A percentile compares a stretch with the other conserved stretches of the same genome.
Evolutionary conservation across 2,797 vertebrate genomes (phyloP).

Genomic region (Pseudomugil gertrudae): DNA sequence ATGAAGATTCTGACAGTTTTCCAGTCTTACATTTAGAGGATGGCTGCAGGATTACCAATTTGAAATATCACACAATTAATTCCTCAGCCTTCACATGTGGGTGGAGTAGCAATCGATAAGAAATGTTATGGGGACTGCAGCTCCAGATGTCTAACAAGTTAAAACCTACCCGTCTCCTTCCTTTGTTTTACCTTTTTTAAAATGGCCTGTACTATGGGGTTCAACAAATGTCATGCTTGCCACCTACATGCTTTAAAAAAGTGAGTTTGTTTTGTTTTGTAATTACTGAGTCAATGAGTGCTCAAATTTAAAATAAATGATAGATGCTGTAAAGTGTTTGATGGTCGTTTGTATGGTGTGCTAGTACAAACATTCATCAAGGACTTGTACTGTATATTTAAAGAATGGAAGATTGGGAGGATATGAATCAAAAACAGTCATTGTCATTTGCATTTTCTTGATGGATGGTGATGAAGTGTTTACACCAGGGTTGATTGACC

Average conservation of each 20-base stretch:
- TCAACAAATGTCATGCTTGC: neutral
- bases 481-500: conserved; percentile 78
- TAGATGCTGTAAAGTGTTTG: neutral
- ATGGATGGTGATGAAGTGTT: conserved; percentile 70
- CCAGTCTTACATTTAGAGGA: no score
- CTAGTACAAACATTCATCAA: conserved; percentile 10
- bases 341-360: neutral
- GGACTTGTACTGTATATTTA: conserved; percentile 15
- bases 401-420: conserved; percentile 13
- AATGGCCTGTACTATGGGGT: neutral
- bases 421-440: conserved; percentile 58
- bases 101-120: no score
- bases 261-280: neutral
- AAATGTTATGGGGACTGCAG: no score
- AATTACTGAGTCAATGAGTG: neutral
- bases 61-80: no score
- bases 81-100: no score
- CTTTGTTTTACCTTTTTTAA: neutral
- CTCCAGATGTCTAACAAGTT: no score
- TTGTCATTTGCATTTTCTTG: conserved; percentile 74
- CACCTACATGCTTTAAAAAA: neutral
- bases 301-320: neutral
- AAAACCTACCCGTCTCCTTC: neutral
- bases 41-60: no score
- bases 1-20: no score